Conservation (phyloP, 2,113 vertebrate species). For the Neolamprologus ventralis region DNA sequence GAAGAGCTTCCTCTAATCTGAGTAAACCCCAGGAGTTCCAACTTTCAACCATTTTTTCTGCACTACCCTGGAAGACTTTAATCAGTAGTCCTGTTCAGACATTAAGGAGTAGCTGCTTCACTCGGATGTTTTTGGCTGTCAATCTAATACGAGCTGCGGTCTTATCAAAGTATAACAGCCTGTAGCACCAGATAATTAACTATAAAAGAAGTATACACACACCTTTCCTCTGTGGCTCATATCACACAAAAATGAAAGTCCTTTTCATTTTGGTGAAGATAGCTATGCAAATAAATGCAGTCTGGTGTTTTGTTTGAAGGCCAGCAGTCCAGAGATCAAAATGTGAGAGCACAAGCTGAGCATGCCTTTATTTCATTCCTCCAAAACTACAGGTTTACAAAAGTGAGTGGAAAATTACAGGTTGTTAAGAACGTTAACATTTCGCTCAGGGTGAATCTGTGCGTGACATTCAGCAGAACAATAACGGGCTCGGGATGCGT, state of each 20-base stretch:
- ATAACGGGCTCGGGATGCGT: background rate
- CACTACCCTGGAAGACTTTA: background rate
- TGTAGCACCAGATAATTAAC: background rate
- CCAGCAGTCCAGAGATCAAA: background rate
- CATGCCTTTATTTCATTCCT: background rate
- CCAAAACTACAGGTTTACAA: background rate
- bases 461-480: background rate
- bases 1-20: slow-evolving; percentile 14
- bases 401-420: background rate
- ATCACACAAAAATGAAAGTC: background rate
- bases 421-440: background rate
- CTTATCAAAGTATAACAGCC: background rate
- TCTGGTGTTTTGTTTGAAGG: slow-evolving; percentile 11
- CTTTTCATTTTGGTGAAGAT: background rate
- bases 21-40: background rate
- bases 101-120: background rate
- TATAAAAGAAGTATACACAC: background rate
- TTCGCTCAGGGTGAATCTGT: background rate
- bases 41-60: background rate
- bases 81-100: background rate
- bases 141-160: background rate
- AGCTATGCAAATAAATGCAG: background rate
- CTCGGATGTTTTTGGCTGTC: background rate
- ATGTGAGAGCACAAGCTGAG: background rate
- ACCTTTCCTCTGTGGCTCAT: background rate